Percentiles rank a stretch among this genome's conserved stretches.
phyloP scores from a whole-genome alignment of 2,113 vertebrate genomes.

The Microtus pennsylvanicus region DNA sequence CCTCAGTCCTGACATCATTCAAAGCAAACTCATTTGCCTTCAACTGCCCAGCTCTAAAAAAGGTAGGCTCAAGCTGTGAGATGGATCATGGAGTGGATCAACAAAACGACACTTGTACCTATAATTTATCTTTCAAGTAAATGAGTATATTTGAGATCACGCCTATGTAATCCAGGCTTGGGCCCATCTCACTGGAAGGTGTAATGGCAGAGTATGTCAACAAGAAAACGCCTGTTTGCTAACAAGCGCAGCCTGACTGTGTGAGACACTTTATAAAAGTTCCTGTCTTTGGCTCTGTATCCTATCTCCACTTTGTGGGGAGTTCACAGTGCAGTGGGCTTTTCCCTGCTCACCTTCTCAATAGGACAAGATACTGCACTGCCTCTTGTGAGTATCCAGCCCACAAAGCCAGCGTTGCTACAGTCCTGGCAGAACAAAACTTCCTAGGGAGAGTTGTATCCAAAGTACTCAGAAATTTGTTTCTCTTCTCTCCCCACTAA shows the following conservation, averaged over 20 bases:
- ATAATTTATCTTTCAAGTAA: slow-evolving; percentile 14
- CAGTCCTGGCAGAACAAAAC: background rate
- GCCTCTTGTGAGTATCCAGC: background rate
- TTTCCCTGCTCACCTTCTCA: background rate
- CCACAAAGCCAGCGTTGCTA: accelerated
- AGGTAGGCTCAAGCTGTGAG: background rate
- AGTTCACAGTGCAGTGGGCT: background rate
- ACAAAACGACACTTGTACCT: background rate
- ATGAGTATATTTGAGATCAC: background rate
- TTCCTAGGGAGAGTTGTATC: background rate
- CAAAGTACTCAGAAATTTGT: background rate
- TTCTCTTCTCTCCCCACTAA: background rate
- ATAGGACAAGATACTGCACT: background rate
- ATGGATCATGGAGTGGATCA: background rate
- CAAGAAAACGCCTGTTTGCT: background rate
- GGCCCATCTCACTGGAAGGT: background rate
- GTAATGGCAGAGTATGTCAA: background rate
- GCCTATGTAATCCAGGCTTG: background rate
- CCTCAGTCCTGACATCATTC: background rate
- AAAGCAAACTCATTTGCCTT: background rate
- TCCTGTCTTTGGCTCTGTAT: background rate
- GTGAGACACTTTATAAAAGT: background rate
- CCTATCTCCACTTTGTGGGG: background rate
- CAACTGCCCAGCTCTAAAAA: background rate
- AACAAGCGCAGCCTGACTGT: background rate